Evolutionary conservation across 1,140 invertebrate species (phyloP).

Genomic region (Pristionchus pacificus): DNA sequence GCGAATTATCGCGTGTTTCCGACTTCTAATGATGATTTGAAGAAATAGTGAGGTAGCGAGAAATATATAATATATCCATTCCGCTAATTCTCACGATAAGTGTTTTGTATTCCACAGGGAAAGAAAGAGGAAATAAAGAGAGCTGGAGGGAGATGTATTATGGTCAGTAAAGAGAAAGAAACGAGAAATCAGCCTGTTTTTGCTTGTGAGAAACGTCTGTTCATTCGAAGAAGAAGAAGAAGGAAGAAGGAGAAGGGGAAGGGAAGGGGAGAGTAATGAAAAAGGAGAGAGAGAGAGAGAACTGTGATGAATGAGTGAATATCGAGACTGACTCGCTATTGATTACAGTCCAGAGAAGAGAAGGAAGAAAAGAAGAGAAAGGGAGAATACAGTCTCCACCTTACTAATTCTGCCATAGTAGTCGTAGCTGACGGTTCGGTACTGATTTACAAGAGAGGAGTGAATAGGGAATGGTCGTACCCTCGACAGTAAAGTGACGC

Average conservation of each 20-base stretch:
- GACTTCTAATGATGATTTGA: neutral
- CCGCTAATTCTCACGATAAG: conserved; percentile 5
- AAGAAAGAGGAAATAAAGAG: neutral
- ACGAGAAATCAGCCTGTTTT: neutral
- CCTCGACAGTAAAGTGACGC: too few relatives aligned
- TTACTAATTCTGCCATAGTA: too few relatives aligned
- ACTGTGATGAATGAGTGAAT: conserved; percentile 18
- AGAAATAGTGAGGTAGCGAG: neutral
- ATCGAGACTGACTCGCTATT: too few relatives aligned
- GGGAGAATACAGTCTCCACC: too few relatives aligned
- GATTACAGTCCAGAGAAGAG: too few relatives aligned
- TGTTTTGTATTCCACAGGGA: neutral
- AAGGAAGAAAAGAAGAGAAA: too few relatives aligned
- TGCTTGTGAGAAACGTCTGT: neutral
- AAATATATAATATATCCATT: conserved; percentile 2
- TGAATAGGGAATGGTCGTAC: too few relatives aligned
- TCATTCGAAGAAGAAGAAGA: neutral
- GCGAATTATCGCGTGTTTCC: neutral
- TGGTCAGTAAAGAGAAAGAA: neutral
- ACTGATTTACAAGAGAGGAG: too few relatives aligned
- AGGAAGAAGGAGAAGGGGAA: conserved; percentile 1
- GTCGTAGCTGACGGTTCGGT: too few relatives aligned
- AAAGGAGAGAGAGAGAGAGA: conserved; percentile 12
- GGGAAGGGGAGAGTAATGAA: neutral
- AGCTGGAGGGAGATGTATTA: neutral